Percentiles rank a stretch among this genome's conserved stretches.
These are phyloP conservation scores for Oncorhynchus mykiss DNA, from an alignment of 2,113 vertebrate species.

Conservation along the genomic window DNA sequence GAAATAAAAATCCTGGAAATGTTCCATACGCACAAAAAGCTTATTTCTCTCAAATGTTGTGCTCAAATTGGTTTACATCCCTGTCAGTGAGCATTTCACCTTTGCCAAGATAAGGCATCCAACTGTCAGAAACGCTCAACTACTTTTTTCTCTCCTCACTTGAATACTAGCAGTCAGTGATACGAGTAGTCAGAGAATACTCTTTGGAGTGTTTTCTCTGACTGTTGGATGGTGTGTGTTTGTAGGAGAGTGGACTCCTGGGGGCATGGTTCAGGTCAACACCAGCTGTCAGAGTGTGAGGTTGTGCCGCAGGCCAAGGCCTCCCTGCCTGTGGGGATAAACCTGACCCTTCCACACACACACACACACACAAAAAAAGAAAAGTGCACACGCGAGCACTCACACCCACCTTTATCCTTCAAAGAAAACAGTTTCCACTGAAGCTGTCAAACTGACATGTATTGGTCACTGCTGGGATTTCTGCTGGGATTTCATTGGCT, in stretches of 20 bases:
- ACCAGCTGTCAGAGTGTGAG: constrained; percentile 71
- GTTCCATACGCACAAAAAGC: too few species aligned
- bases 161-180: background rate
- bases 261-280: constrained; percentile 66
- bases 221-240: constrained; percentile 17
- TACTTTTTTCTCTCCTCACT: constrained; percentile 10
- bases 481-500: constrained; percentile 55
- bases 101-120: too few species aligned
- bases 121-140: constrained; percentile 49
- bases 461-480: constrained; percentile 51
- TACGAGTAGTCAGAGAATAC: background rate
- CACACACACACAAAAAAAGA: constrained; percentile 7
- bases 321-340: constrained; percentile 61
- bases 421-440: constrained; percentile 44
- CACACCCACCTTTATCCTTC: constrained; percentile 44
- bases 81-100: too few species aligned
- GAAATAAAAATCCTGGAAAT: too few species aligned
- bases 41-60: too few species aligned
- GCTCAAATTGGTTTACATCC: too few species aligned
- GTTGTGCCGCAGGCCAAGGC: constrained; percentile 72
- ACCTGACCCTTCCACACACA: constrained; percentile 51
- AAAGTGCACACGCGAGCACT: constrained; percentile 9
- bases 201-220: background rate
- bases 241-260: constrained; percentile 38
- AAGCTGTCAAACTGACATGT: constrained; percentile 40